Conservation (phyloP, 1,140 invertebrate genomes). For the Gryon sp. region DNA sequence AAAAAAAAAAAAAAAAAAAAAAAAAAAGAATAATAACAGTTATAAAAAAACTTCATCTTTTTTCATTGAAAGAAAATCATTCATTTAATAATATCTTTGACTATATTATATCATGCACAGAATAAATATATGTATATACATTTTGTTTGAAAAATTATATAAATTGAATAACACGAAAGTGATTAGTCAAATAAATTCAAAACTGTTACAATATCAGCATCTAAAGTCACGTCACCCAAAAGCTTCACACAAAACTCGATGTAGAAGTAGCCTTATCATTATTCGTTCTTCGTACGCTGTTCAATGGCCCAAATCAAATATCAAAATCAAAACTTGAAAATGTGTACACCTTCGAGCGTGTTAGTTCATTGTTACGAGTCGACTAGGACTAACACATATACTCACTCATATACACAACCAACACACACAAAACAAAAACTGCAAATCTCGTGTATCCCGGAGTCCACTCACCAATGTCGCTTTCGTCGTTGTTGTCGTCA, state of each 20-base stretch:
- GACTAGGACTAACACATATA: not conserved
- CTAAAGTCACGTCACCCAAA: not conserved
- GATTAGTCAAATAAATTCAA: too few species aligned
- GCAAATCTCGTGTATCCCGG: too few species aligned
- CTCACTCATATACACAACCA: slow-evolving; percentile 76
- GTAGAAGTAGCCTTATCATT: slow-evolving; percentile 11
- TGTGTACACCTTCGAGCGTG: slow-evolving; percentile 14
- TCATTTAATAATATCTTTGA: too few species aligned
- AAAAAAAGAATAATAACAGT: too few species aligned
- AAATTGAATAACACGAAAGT: too few species aligned
- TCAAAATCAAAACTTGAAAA: slow-evolving; percentile 29
- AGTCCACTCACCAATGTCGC: slow-evolving; percentile 78
- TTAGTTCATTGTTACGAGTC: slow-evolving; percentile 28
- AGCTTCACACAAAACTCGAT: slow-evolving; percentile 20
- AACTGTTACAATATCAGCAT: not conserved
- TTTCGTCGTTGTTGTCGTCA: slow-evolving; percentile 79
- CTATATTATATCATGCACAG: too few species aligned
- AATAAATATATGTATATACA: too few species aligned
- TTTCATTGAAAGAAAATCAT: too few species aligned
- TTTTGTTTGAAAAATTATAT: too few species aligned
- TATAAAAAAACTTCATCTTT: too few species aligned
- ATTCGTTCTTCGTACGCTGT: not conserved
- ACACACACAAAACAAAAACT: slow-evolving; percentile 73
- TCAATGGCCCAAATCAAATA: slow-evolving; percentile 21
- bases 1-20: too few species aligned